Evolutionary conservation across 2,888 invertebrate genomes (phyloP).

Genomic region (Emmelina monodactyla): DNA sequence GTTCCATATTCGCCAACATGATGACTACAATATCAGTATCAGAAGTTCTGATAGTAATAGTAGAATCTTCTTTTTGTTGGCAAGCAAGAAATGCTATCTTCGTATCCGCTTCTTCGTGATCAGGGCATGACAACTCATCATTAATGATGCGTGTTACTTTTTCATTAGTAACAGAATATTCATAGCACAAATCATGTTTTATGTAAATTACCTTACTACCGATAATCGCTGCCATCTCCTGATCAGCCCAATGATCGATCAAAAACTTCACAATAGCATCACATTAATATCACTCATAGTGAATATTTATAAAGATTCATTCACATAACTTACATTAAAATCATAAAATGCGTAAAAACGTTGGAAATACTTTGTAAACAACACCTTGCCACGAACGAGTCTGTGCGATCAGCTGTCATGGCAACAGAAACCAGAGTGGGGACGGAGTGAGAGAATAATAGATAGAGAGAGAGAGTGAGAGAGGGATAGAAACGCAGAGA

Average conservation of each 20-base stretch:
- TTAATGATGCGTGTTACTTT: background rate
- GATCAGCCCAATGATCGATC: slow-evolving; percentile 17
- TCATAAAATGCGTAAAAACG: too few relatives aligned
- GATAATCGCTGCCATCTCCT: slow-evolving; percentile 16
- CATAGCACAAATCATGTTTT: slow-evolving; percentile 1
- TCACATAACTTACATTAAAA: too few relatives aligned
- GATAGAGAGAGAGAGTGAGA: too few relatives aligned
- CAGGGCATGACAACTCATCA: slow-evolving; percentile 7
- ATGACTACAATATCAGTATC: slow-evolving; percentile 16
- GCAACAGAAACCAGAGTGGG: too few relatives aligned
- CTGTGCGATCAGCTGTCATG: too few relatives aligned
- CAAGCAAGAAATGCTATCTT: slow-evolving; percentile 14
- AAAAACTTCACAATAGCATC: slow-evolving; percentile 20
- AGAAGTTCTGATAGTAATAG: slow-evolving; percentile 12
- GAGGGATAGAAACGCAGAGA: too few relatives aligned
- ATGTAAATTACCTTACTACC: slow-evolving; percentile 5
- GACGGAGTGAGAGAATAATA: too few relatives aligned
- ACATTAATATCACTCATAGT: too few relatives aligned
- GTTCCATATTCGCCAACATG: slow-evolving; percentile 3
- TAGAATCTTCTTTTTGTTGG: slow-evolving; percentile 8
- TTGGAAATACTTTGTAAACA: too few relatives aligned
- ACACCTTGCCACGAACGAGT: too few relatives aligned
- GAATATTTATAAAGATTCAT: too few relatives aligned
- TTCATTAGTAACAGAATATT: slow-evolving; percentile 1
- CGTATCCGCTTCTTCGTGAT: slow-evolving; percentile 19